Evolutionary conservation across 1,140 invertebrate genomes (phyloP).

Genomic region (Luehdorfia chinensis): DNA sequence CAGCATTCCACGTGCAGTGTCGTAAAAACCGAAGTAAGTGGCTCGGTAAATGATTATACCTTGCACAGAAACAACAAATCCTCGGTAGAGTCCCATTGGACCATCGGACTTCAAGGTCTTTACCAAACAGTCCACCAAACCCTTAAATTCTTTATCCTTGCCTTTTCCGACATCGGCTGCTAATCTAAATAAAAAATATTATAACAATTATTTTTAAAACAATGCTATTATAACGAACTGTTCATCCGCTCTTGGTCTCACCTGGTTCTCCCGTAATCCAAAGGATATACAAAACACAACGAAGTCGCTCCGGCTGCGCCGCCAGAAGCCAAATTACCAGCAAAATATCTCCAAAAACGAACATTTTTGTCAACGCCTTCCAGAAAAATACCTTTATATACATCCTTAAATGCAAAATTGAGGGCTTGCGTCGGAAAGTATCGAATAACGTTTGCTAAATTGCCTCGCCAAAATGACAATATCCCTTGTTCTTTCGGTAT

Average conservation of each 20-base stretch:
- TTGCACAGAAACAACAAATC: slow-evolving; percentile 94
- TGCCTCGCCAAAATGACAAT: slow-evolving; percentile 94
- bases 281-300: slow-evolving; percentile 96
- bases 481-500: slow-evolving; percentile 93
- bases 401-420: slow-evolving; percentile 97
- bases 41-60: slow-evolving; percentile 93
- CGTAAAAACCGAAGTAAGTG: slow-evolving; percentile 95
- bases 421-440: slow-evolving; percentile 98
- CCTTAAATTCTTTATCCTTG: slow-evolving; percentile 87
- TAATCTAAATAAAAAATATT: slow-evolving; percentile 77
- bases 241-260: too few species aligned
- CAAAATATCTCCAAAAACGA: slow-evolving; percentile 91
- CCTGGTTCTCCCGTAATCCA: slow-evolving; percentile 97
- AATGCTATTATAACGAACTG: too few species aligned
- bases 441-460: slow-evolving; percentile 93
- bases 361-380: slow-evolving; percentile 92
- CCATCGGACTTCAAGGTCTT: slow-evolving; percentile 93
- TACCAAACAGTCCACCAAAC: slow-evolving; percentile 88
- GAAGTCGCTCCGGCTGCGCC: slow-evolving; percentile 96
- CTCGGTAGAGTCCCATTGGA: slow-evolving; percentile 89
- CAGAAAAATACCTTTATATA: slow-evolving; percentile 91
- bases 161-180: slow-evolving; percentile 91
- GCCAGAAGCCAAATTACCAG: slow-evolving; percentile 93
- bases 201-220: too few species aligned
- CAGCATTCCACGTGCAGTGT: slow-evolving; percentile 93